These are phyloP conservation scores for Gorsachius magnificus DNA, from an alignment of 2,797 vertebrate species.

Conservation along the genomic window DNA sequence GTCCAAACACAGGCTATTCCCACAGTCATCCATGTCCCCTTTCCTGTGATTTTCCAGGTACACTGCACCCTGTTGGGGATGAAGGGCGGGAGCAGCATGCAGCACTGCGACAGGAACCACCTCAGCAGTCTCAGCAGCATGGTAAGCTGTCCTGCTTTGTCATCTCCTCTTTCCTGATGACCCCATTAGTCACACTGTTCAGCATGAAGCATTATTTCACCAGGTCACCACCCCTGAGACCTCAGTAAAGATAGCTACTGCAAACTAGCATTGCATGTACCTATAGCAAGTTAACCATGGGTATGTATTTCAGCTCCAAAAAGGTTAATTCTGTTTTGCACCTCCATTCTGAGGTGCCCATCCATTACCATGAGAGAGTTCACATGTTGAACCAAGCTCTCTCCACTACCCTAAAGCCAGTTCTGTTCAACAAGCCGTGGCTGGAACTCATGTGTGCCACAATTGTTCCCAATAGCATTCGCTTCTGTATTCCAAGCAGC, in stretches of 20 bases:
- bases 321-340: not conserved
- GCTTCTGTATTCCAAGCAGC: not conserved
- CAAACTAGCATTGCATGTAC: rapidly evolving
- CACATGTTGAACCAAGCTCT: no score
- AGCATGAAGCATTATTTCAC: not conserved
- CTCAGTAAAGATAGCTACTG: not conserved
- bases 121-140: not conserved
- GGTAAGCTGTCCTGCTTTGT: not conserved
- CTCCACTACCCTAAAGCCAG: not conserved
- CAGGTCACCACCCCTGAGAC: no score
- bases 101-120: rapidly evolving
- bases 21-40: not conserved
- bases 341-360: not conserved
- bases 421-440: not conserved
- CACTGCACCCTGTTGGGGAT: not conserved
- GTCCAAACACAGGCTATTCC: not conserved
- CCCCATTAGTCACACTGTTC: not conserved
- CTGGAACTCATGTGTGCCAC: not conserved
- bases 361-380: not conserved
- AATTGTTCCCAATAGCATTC: not conserved
- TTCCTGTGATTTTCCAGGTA: not conserved
- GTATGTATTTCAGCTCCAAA: not conserved
- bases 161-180: no score
- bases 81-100: not conserved
- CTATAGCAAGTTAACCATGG: no score